These are phyloP conservation scores for Nomada goodeniana DNA, from an alignment of 2,888 invertebrate species.

Conservation along the genomic window DNA sequence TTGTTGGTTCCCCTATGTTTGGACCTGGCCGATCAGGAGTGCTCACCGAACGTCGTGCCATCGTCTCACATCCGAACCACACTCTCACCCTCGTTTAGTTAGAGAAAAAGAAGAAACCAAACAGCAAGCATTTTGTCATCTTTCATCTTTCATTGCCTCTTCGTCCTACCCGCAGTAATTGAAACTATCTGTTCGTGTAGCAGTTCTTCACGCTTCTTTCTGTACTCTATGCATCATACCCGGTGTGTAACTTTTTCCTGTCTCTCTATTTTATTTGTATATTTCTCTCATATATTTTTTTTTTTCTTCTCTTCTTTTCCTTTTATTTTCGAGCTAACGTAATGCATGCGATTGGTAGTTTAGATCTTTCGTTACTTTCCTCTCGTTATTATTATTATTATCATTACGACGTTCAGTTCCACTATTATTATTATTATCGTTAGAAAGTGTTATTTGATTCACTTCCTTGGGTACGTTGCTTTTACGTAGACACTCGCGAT, in stretches of 20 bases:
- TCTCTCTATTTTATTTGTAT: not conserved
- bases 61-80: conserved; percentile 1
- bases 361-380: not conserved
- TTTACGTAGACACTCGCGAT: conserved; percentile 16
- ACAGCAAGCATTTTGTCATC: not conserved
- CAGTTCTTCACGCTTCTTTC: conserved; percentile 20
- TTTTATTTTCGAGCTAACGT: conserved; percentile 13
- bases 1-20: conserved; percentile 50
- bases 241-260: conserved; percentile 1
- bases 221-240: conserved; percentile 16
- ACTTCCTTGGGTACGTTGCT: conserved; percentile 12
- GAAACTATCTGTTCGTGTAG: not conserved
- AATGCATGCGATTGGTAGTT: conserved; percentile 43
- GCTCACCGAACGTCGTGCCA: conserved; percentile 63
- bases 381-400: not conserved
- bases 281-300: not conserved
- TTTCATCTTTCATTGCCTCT: not conserved
- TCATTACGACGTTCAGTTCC: not conserved
- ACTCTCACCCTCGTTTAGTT: not conserved
- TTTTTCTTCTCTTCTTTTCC: not conserved
- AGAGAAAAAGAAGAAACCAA: too few species aligned
- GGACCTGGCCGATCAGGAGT: conserved; percentile 60
- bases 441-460: conserved; percentile 19
- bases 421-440: not conserved
- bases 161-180: not conserved